Evolutionary conservation across 1,140 invertebrate species (phyloP), one percentile per base, ranked within the genome.

Genomic region (Pristionchus pacificus): DNA sequence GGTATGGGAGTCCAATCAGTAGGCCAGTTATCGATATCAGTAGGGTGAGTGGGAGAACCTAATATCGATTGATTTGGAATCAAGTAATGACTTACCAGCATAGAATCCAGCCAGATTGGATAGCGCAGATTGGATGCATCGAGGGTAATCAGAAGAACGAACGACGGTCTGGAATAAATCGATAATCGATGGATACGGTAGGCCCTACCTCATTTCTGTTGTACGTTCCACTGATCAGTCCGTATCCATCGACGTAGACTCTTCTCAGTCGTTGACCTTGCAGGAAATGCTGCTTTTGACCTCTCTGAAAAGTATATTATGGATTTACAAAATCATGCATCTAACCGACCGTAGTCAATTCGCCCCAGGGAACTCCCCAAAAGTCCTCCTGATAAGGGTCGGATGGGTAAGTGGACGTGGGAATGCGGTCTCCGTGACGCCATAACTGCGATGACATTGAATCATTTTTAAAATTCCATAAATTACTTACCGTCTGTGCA

Each of bases 341-440:
- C 2, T 30, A n/a, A 13, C 63, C 30, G n/a, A 65, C 63, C 15
- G 2, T 29, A 31, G 63, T 65, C 13, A 65, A 29, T 14, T 65
- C 24, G 2, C 63, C 63, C 14, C 14, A 65, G 15, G 29, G 24
- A 38, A 38, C 30, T 33, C 61, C 65, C 15, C 63, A 24, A 30
- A 65, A 72, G 25, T 6, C 2, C 19, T 67, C 38, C 2, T 72
- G 58, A 14, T 64, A 71, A 3, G 57, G 68, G 57, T 72, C 71
- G 24, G 64, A 60, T n/a, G 32, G 33, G 38, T 24, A 72, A 29
- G 33, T 25, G 3, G 49, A 27, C 10, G 19, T 24, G 15, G 71
- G 71, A 27, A 57, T 71, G 10, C 71, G 14, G 55, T 72, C 71
- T 14, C 71, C 71, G 55, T 72, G 71, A 13, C 71, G 71, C 58